Base-by-base conservation (phyloP, 2,888 invertebrate genomes). In the Drosophila paramelanica region DNA sequence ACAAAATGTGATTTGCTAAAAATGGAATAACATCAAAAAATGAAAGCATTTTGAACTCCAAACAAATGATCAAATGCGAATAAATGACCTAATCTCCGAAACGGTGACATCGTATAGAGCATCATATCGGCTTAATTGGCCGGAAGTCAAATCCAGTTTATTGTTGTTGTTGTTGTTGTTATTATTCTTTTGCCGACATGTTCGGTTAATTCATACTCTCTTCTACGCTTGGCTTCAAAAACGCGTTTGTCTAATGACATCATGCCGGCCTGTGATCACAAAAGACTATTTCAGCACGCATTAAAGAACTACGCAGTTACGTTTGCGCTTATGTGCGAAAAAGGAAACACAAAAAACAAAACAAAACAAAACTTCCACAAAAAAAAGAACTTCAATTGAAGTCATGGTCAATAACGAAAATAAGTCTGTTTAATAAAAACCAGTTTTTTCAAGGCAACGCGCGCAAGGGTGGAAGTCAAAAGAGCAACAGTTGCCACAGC, bases 161-260 rank as follows among this genome's bases (percentile, higher is more conserved):
- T 56, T 14, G 14, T 17, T 17, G 10, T 66, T 50, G 3, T 36
- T 17, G 3, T 27, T 23, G 36, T 45, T 50, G n/a, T n/a, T 47
- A 14, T 36, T 47, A 36, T 43, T 47, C 10, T 49, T 36, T 42
- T 11, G 13, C 43, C 17, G 39, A 5, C 14, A 45, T 64, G 38
- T 60, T 36, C 14, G 1, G 3, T 23, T 23, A 8, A 13, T 36
- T 11, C 36, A 13, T 4, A 13, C 4, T 7, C n/a, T 33, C 27
- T 46, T 46, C 25, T 5, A 10, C 10, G 14, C 17, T 13, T 49
- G 47, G 49, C n/a, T 25, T 53, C 20, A 56, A 39, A 47, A 56
- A 41, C 59, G 27, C 13, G 42, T n/a, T 42, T 43, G 31, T 72
- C 61, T 58, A 59, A 72, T 77, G 77, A 74, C 74, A 74, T 74